phyloP scores from a whole-genome alignment of 2,797 vertebrate species.

The Malacoraja senta region DNA sequence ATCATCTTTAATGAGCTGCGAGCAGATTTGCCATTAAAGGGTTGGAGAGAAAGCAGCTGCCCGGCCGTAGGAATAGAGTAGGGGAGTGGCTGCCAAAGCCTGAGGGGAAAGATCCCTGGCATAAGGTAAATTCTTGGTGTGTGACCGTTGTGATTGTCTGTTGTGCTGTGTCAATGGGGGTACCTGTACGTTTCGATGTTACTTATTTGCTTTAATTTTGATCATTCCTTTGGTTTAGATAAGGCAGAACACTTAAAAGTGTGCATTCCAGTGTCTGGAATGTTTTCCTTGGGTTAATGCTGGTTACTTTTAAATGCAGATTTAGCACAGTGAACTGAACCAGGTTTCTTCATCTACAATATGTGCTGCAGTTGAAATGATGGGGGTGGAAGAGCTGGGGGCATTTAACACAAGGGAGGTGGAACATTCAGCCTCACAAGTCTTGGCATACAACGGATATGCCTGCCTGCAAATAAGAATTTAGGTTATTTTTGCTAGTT shows the following conservation, averaged over 20 bases:
- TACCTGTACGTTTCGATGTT: not conserved
- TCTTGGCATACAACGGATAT: not conserved
- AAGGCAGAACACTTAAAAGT: not conserved
- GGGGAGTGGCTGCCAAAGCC: not conserved
- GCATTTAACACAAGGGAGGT: not conserved
- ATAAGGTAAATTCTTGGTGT: not conserved
- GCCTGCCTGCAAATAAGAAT: not conserved
- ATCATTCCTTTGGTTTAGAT: not conserved
- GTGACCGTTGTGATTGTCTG: not conserved
- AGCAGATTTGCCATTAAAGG: not conserved
- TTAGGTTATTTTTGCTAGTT: not conserved
- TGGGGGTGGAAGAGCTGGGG: not conserved
- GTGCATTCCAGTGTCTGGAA: not conserved
- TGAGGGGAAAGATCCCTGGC: not conserved
- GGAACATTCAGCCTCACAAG: not conserved
- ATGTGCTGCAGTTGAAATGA: not conserved
- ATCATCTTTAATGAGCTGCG: not conserved
- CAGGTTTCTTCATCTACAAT: not conserved
- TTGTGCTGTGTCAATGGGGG: not conserved
- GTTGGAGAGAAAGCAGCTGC: not conserved
- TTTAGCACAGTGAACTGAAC: not conserved
- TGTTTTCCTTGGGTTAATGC: not conserved
- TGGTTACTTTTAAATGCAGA: not conserved
- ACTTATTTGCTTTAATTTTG: conserved; percentile 35
- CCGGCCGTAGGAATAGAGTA: not conserved